phyloP scores from a whole-genome alignment of 2,113 vertebrate species.

The Coregonus clupeaformis region DNA sequence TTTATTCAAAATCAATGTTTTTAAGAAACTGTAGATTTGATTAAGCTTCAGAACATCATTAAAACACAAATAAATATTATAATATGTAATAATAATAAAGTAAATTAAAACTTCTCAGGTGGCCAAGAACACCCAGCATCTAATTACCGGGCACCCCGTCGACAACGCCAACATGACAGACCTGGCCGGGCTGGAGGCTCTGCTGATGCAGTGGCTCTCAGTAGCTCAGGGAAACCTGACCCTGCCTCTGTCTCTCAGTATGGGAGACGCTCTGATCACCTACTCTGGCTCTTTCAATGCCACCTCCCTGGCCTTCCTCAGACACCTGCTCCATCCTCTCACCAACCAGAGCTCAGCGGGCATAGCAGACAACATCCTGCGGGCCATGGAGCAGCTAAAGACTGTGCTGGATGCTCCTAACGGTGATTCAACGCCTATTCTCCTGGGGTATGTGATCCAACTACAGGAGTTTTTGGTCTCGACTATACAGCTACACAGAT shows the following conservation, averaged over 20 bases:
- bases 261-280: constrained; percentile 52
- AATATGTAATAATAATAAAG: no score
- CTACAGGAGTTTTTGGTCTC: constrained; percentile 57
- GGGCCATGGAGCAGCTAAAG: constrained; percentile 54
- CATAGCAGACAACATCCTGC: constrained; percentile 53
- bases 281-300: constrained; percentile 54
- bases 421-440: constrained; percentile 46
- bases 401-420: constrained; percentile 43
- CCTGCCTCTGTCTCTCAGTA: constrained; percentile 53
- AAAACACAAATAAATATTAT: no score
- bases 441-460: constrained; percentile 57
- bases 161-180: constrained; percentile 47
- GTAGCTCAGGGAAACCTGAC: constrained; percentile 53
- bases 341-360: constrained; percentile 59
- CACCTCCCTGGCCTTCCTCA: constrained; percentile 40
- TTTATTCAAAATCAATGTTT: no score
- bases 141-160: constrained; percentile 45
- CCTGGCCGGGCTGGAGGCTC: constrained; percentile 50
- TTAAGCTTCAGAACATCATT: no score
- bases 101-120: constrained; percentile 6
- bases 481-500: constrained; percentile 32
- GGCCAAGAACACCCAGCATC: constrained; percentile 50
- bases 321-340: constrained; percentile 48
- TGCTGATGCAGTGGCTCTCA: constrained; percentile 56
- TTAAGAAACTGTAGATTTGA: no score